These are phyloP conservation scores for Amphipyra berbera DNA, from an alignment of 2,888 invertebrate genomes.

Conservation along the genomic window DNA sequence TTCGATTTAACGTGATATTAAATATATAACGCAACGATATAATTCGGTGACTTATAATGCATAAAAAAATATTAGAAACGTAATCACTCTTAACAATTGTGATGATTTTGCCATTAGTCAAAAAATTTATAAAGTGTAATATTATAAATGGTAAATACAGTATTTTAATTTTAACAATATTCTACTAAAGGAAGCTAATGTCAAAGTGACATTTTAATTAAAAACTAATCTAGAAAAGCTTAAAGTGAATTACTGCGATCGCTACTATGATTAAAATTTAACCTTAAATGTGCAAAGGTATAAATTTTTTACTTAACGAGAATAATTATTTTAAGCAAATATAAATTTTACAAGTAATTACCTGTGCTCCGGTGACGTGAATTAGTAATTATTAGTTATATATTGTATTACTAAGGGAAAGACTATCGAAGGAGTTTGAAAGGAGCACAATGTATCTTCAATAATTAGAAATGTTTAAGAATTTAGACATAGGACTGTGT, in stretches of 20 bases:
- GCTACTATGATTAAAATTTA: slow-evolving; percentile 60
- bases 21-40: slow-evolving; percentile 61
- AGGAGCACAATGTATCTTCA: slow-evolving; percentile 55
- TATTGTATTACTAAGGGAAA: slow-evolving; percentile 28
- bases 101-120: slow-evolving; percentile 88
- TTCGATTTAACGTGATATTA: slow-evolving; percentile 52
- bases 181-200: slow-evolving; percentile 73
- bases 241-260: slow-evolving; percentile 67
- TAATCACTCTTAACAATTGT: slow-evolving; percentile 87
- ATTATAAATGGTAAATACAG: slow-evolving; percentile 33
- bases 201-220: slow-evolving; percentile 64
- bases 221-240: slow-evolving; percentile 75
- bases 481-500: slow-evolving; percentile 27
- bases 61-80: slow-evolving; percentile 65
- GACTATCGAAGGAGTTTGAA: slow-evolving; percentile 20
- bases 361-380: slow-evolving; percentile 79
- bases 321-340: slow-evolving; percentile 61
- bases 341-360: slow-evolving; percentile 68
- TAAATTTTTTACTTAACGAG: slow-evolving; percentile 56
- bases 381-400: slow-evolving; percentile 63
- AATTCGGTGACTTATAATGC: slow-evolving; percentile 71
- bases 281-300: slow-evolving; percentile 62
- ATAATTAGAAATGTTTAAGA: slow-evolving; percentile 52
- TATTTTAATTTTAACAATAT: slow-evolving; percentile 56
- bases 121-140: slow-evolving; percentile 73